Percentiles rank a stretch among this genome's conserved stretches.
These are phyloP conservation scores for Rallus limicola DNA, from an alignment of 2,113 vertebrate species.

Conservation along the genomic window DNA sequence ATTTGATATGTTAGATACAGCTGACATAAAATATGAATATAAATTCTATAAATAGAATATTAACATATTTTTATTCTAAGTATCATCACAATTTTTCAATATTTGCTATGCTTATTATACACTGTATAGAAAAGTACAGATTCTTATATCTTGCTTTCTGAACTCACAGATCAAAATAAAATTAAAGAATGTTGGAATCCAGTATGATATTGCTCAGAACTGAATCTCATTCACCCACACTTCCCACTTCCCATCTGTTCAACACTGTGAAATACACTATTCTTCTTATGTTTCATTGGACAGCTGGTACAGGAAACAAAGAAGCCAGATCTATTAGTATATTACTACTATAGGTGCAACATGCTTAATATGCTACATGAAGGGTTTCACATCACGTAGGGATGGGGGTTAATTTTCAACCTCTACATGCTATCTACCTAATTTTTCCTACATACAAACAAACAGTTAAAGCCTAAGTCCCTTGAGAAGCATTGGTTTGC, in stretches of 20 bases:
- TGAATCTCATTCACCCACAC: not conserved
- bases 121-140: not conserved
- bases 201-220: not conserved
- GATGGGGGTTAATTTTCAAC: not conserved
- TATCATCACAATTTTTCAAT: not conserved
- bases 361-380: not conserved
- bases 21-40: not conserved
- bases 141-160: not conserved
- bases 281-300: not conserved
- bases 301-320: not conserved
- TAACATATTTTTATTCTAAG: not conserved
- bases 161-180: not conserved
- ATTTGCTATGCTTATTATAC: not conserved
- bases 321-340: not conserved
- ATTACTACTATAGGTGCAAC: not conserved
- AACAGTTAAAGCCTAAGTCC: not conserved
- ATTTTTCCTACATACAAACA: not conserved
- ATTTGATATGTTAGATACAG: not conserved
- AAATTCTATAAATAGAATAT: not conserved
- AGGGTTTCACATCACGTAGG: not conserved
- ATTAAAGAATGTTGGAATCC: not conserved
- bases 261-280: not conserved
- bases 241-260: not conserved
- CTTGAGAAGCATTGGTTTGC: not conserved
- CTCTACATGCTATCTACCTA: not conserved